Conservation (phyloP, 2,888 invertebrate species). For the Idaea straminata region DNA sequence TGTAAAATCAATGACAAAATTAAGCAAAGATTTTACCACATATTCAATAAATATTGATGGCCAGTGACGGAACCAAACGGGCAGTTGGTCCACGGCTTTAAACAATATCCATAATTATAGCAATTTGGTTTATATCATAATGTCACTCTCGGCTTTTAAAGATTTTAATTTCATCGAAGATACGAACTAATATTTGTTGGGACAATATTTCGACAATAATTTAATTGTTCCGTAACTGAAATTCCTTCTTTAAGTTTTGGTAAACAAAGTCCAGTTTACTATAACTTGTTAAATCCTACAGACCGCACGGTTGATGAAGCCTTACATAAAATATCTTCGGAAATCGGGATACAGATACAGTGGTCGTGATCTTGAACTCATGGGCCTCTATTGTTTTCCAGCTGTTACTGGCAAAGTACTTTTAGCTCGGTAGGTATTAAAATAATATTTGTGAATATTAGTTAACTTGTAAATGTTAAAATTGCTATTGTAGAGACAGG, state of each 20-base stretch:
- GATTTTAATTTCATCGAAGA: too few relatives aligned
- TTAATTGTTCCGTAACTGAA: background rate
- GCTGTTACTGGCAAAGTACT: too few relatives aligned
- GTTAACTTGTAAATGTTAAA: too few relatives aligned
- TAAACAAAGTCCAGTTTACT: conserved; percentile 12
- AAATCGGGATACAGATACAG: background rate
- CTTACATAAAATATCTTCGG: conserved; percentile 5
- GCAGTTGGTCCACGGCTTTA: too few relatives aligned
- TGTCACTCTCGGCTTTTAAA: too few relatives aligned
- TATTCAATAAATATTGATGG: background rate
- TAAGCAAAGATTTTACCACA: background rate
- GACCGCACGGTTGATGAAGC: conserved; percentile 17
- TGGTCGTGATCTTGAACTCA: conserved; percentile 26
- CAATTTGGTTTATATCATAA: too few relatives aligned
- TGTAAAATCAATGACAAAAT: background rate
- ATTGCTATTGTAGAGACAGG: too few relatives aligned
- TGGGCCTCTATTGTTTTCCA: conserved; percentile 21
- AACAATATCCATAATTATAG: too few relatives aligned
- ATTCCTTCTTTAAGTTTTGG: background rate
- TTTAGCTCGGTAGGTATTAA: too few relatives aligned
- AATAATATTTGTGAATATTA: too few relatives aligned
- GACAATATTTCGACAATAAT: background rate
- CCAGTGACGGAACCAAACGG: too few relatives aligned
- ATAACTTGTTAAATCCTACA: conserved; percentile 22
- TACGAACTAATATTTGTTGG: background rate